Base-by-base conservation (phyloP, 2,888 invertebrate genomes). In the Cybosia mesomella region DNA sequence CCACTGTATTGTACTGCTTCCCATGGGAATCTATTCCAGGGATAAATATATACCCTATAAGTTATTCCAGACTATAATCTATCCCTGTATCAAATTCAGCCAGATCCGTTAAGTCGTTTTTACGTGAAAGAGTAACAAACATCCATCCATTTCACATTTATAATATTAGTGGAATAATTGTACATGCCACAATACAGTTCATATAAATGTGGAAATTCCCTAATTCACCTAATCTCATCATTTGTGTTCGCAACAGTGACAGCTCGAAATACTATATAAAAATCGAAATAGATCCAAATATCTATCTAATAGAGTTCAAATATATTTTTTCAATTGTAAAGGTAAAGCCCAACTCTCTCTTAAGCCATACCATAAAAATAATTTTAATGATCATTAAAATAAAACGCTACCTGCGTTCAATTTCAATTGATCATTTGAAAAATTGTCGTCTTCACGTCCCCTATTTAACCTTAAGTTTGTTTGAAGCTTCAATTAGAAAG, bases 331-430 rank as follows among this genome's bases (percentile, higher is more conserved):
- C 15, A 15, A 43, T 43, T 5, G 18, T 43, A 43, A 43, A 43
- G 18, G 7, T 43, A 18, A 43, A 13, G 43, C 43, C 43, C 18
- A 43, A 43, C 18, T n/a, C 49, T 43, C 18, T n/a, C 49, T 49
- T 49, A 49, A 49, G 49, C 49, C 18, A n/a, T 49, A n/a, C 8
- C 18, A 43, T 49, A 9, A n/a, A 9, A n/a, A 49, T 49, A 7
- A 49, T 49, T 49, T n/a, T 49, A 49, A 49, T n/a, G 49, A 49
- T 49, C 49, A 49, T 49, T 49, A 49, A n/a, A 49, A n/a, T 49
- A 2, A 49, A 49, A n/a, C n/a, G n/a, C 49, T 49, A 3, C 5
- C 43, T 43, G 43, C 43, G 49, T n/a, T n/a, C 49, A 49, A 49
- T 49, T 49, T 49, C n/a, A 1, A 49, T 49, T n/a, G n/a, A 49